phyloP scores from a whole-genome alignment of 2,113 vertebrate species.

The Limanda limanda region DNA sequence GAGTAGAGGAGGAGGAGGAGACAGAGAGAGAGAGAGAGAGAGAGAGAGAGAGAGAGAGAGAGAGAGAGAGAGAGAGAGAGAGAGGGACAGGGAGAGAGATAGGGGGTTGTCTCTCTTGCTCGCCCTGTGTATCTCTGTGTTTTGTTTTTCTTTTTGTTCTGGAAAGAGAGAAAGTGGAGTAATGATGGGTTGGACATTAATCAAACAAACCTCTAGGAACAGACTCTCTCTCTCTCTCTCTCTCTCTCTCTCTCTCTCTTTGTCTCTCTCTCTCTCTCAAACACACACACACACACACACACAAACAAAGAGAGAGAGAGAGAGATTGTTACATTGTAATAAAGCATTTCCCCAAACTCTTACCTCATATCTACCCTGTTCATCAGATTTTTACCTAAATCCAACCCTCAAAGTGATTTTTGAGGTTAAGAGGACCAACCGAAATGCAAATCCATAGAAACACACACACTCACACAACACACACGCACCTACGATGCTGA shows the following conservation, averaged over 20 bases:
- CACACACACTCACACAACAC: background rate
- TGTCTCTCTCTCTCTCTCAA: background rate
- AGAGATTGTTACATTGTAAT: no score
- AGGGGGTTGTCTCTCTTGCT: background rate
- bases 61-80: conserved; percentile 31
- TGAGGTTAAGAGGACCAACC: no score
- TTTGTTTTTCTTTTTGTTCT: conserved; percentile 83
- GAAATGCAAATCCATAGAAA: no score
- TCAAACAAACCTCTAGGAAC: conserved; percentile 82
- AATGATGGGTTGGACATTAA: conserved; percentile 88
- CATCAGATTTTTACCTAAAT: no score
- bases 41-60: conserved; percentile 51
- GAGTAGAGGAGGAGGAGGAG: background rate
- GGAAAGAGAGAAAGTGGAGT: conserved; percentile 79
- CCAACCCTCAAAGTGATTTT: no score
- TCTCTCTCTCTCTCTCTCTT: conserved; percentile 4
- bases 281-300: no score
- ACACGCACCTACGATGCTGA: background rate
- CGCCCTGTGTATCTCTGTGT: conserved; percentile 46
- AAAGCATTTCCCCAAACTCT: no score
- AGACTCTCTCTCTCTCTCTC: conserved; percentile 3
- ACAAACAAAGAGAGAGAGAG: no score
- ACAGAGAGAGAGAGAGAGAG: background rate
- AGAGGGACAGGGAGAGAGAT: conserved; percentile 49
- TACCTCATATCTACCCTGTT: no score